phyloP scores from a whole-genome alignment of 2,113 vertebrate species.

The Platichthys stellatus region DNA sequence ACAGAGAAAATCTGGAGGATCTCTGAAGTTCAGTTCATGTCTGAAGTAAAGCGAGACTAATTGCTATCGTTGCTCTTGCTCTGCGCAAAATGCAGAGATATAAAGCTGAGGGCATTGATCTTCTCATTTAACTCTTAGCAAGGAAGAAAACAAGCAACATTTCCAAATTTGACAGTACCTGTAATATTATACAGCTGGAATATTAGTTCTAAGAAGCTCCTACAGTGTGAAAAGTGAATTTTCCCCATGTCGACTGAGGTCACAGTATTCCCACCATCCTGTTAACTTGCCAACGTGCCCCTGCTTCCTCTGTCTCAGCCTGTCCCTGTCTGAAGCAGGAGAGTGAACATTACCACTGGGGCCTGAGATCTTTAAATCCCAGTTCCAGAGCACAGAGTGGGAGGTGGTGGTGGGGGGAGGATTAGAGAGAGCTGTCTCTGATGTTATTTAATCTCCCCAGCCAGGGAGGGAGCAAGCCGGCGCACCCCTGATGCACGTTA shows the following conservation, averaged over 20 bases:
- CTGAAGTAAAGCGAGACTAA: too few species aligned
- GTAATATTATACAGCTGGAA: too few species aligned
- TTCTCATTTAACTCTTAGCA: too few species aligned
- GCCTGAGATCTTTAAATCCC: constrained; percentile 69
- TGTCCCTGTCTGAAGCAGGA: constrained; percentile 50
- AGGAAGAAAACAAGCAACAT: too few species aligned
- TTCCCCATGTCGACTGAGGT: background rate
- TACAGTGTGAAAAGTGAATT: too few species aligned
- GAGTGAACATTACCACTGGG: constrained; percentile 57
- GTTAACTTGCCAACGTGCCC: constrained; percentile 4
- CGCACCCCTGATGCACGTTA: constrained; percentile 66
- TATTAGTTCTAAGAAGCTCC: too few species aligned
- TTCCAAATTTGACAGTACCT: too few species aligned
- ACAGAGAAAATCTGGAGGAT: too few species aligned
- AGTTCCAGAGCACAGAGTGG: constrained; percentile 54
- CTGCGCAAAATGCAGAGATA: too few species aligned
- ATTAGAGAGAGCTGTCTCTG: constrained; percentile 70
- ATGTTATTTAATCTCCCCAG: constrained; percentile 80
- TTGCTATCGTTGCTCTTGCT: too few species aligned
- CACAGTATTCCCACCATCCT: background rate
- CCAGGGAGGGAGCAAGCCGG: constrained; percentile 64
- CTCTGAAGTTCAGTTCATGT: too few species aligned
- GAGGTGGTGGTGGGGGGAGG: constrained; percentile 42
- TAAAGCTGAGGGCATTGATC: too few species aligned
- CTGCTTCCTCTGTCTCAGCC: constrained; percentile 27